Evolutionary conservation across 1,140 invertebrate species (phyloP).

Genomic region (Euwallacea fornicatus): DNA sequence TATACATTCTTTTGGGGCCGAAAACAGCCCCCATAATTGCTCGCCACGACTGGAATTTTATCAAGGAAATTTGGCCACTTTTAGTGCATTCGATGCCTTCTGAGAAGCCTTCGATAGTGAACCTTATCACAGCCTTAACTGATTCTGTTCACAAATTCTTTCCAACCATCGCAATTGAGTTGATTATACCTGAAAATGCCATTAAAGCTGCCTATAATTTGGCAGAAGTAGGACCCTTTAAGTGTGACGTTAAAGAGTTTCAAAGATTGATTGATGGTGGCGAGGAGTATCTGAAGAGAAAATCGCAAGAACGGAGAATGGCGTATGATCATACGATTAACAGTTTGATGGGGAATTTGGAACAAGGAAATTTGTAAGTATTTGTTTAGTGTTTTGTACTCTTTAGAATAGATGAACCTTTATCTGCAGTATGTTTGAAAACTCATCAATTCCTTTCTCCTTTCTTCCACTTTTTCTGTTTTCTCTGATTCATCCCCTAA

Average conservation of each 20-base stretch:
- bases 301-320: conserved; percentile 56
- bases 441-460: no score
- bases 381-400: not conserved
- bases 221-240: conserved; percentile 50
- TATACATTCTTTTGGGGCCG: conserved; percentile 74
- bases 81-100: conserved; percentile 72
- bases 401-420: not conserved
- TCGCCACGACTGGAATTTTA: conserved; percentile 74
- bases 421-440: not conserved
- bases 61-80: conserved; percentile 74
- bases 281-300: conserved; percentile 50
- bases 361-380: conserved; percentile 71
- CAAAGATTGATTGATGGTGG: conserved; percentile 55
- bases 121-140: conserved; percentile 66
- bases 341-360: conserved; percentile 64
- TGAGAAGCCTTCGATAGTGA: conserved; percentile 79
- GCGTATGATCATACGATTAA: conserved; percentile 66
- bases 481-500: not conserved
- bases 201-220: conserved; percentile 57
- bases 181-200: conserved; percentile 59
- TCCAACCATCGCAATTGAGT: conserved; percentile 62
- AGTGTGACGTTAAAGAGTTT: conserved; percentile 47
- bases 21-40: conserved; percentile 65
- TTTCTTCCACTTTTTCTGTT: not conserved
- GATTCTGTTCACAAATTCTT: conserved; percentile 57